Base-by-base conservation (phyloP, 2,113 vertebrate species). In the Riparia riparia region DNA sequence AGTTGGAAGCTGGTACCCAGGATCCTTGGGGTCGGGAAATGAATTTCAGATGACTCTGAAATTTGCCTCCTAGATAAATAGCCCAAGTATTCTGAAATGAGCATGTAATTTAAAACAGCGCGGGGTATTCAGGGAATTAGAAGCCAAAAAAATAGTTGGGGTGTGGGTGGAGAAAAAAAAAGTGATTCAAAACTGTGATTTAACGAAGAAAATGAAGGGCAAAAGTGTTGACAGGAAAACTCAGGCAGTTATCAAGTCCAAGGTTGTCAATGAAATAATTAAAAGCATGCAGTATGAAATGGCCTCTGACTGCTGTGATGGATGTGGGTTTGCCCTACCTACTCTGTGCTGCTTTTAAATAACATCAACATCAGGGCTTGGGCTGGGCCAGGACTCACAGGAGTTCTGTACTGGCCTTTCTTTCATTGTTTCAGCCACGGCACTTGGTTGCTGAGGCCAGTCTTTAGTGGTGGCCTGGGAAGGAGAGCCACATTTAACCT, bases 11-110 rank as follows among this genome's bases (percentile, higher is more conserved):
- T 97, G 97, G 97, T 97, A 97, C 97, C 96, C 94, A 96, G 94
- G 93, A 97, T 96, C 95, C 83, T 47, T 89, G 94, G 95, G 97
- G 78, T 86, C 14, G 32, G 92, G 89, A 97, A 97, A 97, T 97
- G 94, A 97, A 97, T 95, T 96, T 97, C 97, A 97, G 77, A 96
- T 97, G 97, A 42, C 92, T 96, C 89, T 95, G 87, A 97, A 97
- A 97, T 96, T 86, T 89, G 60, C 93, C 82, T 97, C 92, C 70
- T 91, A 91, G 92, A 97, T 96, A 97, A 97, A 97, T 79, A 97
- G 95, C 63, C 89, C 82, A 86, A 34, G 6, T 94, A 54, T 95
- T 87, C 97, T 11, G 28, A 93, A 96, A 96, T 41, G 91, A 97
- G 93, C n/a, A 5, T 95, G 92, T 97, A 97, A 97, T 97, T 97